Evolutionary conservation across 2,888 invertebrate species (phyloP).

Genomic region (Pardosa pseudoannulata): DNA sequence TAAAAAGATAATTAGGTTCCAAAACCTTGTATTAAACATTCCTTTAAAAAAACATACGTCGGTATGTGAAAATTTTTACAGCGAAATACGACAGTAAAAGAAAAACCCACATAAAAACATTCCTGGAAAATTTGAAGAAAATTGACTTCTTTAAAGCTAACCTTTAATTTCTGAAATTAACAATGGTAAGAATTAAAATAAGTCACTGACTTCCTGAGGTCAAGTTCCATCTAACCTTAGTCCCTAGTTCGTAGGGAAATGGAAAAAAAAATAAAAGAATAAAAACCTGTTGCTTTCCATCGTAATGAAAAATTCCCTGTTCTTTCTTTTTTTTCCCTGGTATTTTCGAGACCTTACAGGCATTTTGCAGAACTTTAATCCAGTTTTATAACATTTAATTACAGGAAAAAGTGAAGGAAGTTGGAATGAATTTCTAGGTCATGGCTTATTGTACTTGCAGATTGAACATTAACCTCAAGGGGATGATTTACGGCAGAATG

Average conservation of each 20-base stretch:
- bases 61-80: too few relatives aligned
- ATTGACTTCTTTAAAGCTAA: too few relatives aligned
- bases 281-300: too few relatives aligned
- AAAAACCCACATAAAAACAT: too few relatives aligned
- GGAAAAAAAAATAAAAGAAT: too few relatives aligned
- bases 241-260: too few relatives aligned
- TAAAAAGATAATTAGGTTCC: too few relatives aligned
- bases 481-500: not conserved
- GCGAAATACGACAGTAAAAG: too few relatives aligned
- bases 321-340: not conserved
- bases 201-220: not conserved
- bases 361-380: not conserved
- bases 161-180: too few relatives aligned
- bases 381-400: not conserved
- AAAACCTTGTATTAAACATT: too few relatives aligned
- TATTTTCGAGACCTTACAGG: not conserved
- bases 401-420: conserved; percentile 10
- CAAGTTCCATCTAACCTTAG: not conserved
- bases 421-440: not conserved
- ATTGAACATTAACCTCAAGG: not conserved
- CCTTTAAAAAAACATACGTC: too few relatives aligned
- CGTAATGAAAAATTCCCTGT: not conserved
- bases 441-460: not conserved
- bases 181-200: not conserved
- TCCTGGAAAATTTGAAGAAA: too few relatives aligned